These are phyloP conservation scores for Eulemur mongoz DNA, from an alignment of 2,797 vertebrate species.

Conservation along the genomic window DNA sequence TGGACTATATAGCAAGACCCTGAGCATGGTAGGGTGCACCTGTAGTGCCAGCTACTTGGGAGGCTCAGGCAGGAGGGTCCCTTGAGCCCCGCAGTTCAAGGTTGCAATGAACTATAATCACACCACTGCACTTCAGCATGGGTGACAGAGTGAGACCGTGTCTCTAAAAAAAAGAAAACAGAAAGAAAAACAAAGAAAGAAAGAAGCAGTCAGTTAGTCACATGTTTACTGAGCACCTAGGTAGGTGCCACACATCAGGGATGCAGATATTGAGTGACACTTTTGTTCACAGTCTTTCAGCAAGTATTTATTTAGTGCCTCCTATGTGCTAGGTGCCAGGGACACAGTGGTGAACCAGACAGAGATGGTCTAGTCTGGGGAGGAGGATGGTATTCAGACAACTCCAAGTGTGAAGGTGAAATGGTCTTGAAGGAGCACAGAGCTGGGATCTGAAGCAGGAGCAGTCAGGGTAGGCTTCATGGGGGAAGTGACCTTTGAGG, in stretches of 20 bases:
- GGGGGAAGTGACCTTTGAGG: not conserved
- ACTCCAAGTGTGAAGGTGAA: not conserved
- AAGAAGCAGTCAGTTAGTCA: not conserved
- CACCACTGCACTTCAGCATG: not conserved
- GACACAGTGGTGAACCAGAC: not conserved
- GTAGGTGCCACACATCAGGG: not conserved
- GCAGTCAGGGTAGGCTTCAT: not conserved
- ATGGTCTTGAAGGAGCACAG: not conserved
- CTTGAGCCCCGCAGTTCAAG: not conserved
- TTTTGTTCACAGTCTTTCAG: not conserved
- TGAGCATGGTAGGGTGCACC: not conserved
- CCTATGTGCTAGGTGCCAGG: not conserved
- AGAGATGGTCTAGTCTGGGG: not conserved
- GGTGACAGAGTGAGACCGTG: not conserved
- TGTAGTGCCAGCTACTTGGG: not conserved
- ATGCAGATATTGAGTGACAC: not conserved
- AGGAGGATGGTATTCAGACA: not conserved
- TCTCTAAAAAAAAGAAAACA: too few relatives aligned
- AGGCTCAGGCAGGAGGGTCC: not conserved
- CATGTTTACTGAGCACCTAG: not conserved
- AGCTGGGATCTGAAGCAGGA: not conserved
- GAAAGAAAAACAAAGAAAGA: too few relatives aligned
- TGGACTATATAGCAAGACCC: not conserved
- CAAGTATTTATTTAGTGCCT: not conserved
- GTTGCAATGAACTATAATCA: not conserved